Conservation (phyloP, 1,140 invertebrate species). For the Meloidogyne exigua region DNA sequence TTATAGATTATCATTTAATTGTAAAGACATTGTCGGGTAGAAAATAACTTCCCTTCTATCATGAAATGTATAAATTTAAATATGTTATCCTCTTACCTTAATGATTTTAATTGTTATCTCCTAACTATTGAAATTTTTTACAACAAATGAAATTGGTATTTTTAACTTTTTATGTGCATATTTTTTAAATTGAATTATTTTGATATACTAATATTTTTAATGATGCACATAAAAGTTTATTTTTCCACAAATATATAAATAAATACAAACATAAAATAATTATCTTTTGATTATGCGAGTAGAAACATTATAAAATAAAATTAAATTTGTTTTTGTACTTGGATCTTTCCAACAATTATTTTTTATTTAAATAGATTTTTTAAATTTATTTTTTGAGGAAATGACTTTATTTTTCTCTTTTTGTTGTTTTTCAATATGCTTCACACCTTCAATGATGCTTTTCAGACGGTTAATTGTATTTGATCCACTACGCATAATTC, state of each 20-base stretch:
- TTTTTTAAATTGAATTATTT: too few species aligned
- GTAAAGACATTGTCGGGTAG: too few species aligned
- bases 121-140: background rate
- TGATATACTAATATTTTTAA: too few species aligned
- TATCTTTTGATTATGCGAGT: background rate
- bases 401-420: slow-evolving; percentile 48
- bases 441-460: slow-evolving; percentile 38
- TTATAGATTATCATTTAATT: too few species aligned
- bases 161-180: too few species aligned
- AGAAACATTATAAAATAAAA: background rate
- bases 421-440: slow-evolving; percentile 42
- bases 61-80: background rate
- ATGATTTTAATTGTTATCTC: background rate
- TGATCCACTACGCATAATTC: slow-evolving; percentile 47
- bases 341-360: background rate
- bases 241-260: background rate
- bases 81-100: background rate
- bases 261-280: background rate
- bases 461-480: slow-evolving; percentile 41
- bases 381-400: background rate
- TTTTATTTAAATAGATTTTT: background rate
- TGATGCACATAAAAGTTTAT: background rate
- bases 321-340: background rate
- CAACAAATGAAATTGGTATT: too few species aligned
- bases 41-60: background rate